Conservation (phyloP, 2,797 vertebrate species). For the Girardinus metallicus region DNA sequence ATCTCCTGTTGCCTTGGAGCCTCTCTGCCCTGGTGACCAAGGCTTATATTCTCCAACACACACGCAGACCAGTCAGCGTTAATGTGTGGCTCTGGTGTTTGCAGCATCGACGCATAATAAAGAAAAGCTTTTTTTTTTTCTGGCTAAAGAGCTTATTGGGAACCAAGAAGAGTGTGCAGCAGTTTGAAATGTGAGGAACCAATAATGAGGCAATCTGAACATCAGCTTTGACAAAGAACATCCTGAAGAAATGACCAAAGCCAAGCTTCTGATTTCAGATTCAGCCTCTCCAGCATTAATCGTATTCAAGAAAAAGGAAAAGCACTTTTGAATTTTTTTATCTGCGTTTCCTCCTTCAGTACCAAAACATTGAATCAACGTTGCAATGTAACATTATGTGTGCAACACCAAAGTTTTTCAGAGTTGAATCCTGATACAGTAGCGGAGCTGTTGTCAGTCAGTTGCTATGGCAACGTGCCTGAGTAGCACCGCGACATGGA, state of each 20-base stretch:
- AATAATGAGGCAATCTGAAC: neutral
- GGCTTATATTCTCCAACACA: conserved; percentile 44
- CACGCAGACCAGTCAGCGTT: conserved; percentile 1
- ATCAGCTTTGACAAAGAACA: neutral
- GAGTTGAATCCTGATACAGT: too few relatives aligned
- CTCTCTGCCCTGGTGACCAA: conserved; percentile 46
- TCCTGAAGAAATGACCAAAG: neutral
- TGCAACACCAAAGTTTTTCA: too few relatives aligned
- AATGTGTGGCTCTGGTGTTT: neutral
- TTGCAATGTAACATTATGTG: too few relatives aligned
- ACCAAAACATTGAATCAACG: neutral
- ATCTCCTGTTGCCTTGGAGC: conserved; percentile 62
- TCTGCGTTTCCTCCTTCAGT: neutral
- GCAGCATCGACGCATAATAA: neutral
- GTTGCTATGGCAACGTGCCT: too few relatives aligned
- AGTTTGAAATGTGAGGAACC: neutral
- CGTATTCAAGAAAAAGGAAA: neutral
- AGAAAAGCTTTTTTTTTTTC: neutral
- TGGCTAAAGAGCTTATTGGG: neutral
- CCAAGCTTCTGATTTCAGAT: neutral
- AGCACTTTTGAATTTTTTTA: neutral
- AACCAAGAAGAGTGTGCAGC: neutral
- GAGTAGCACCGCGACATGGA: too few relatives aligned
- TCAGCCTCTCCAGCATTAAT: neutral
- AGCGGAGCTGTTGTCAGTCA: too few relatives aligned